These are phyloP conservation scores for Cyrtorhinus lividipennis DNA, from an alignment of 1,140 invertebrate species.

Conservation along the genomic window DNA sequence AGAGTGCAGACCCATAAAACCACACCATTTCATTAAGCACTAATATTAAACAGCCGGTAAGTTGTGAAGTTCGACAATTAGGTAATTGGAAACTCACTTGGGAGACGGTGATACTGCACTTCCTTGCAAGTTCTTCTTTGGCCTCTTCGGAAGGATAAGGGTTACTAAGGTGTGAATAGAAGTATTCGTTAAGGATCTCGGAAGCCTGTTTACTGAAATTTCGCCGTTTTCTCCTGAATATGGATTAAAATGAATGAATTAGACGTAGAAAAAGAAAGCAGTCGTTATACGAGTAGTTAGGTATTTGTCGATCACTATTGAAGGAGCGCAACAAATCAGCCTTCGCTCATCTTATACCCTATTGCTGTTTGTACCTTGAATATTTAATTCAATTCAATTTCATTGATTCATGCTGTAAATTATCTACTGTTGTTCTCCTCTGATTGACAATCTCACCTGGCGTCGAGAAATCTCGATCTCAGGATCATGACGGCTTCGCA, in stretches of 20 bases:
- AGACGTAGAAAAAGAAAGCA: background rate
- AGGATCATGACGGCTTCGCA: constrained; percentile 99
- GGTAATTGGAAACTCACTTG: constrained; percentile 56
- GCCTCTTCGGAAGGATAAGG: constrained; percentile 99
- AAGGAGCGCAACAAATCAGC: too few relatives aligned
- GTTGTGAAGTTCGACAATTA: too few relatives aligned
- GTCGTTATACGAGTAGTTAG: too few relatives aligned
- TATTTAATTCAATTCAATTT: too few relatives aligned
- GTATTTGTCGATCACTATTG: too few relatives aligned
- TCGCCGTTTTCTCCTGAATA: constrained; percentile 78
- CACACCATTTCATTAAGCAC: too few relatives aligned
- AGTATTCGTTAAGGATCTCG: constrained; percentile 99
- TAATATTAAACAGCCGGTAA: too few relatives aligned
- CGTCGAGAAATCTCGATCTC: constrained; percentile 84
- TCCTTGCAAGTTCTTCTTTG: constrained; percentile 98
- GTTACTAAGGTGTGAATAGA: constrained; percentile 98
- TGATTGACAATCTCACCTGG: constrained; percentile 49
- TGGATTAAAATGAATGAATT: constrained; percentile 15
- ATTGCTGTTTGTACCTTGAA: too few relatives aligned
- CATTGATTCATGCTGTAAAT: too few relatives aligned
- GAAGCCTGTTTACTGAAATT: constrained; percentile 99
- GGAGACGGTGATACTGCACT: constrained; percentile 97
- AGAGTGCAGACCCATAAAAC: too few relatives aligned
- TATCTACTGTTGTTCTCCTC: too few relatives aligned
- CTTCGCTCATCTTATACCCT: too few relatives aligned